A percentile compares a stretch with the other conserved stretches of the same genome.
Conservation (phyloP, 2,797 vertebrate species). For the Arrhamphus sclerolepis region DNA sequence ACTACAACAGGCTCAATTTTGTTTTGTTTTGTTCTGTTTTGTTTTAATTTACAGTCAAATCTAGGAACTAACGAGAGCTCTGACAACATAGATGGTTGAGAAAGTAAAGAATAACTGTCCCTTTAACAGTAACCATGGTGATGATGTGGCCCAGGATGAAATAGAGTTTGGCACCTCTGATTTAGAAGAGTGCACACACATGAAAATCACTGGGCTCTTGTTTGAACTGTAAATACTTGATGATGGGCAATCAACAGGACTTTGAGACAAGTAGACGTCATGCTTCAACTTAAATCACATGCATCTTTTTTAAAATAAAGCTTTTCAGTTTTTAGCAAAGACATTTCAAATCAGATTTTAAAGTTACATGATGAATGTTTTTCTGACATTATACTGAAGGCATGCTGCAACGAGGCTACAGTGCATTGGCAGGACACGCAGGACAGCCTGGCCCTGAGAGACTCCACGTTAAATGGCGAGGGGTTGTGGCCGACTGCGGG, state of each 20-base stretch:
- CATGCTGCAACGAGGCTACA: slow-evolving; percentile 68
- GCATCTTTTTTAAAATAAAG: slow-evolving; percentile 37
- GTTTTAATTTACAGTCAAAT: too few relatives aligned
- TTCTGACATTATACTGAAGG: slow-evolving; percentile 27
- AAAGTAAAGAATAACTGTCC: too few relatives aligned
- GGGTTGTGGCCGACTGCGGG: slow-evolving; percentile 16
- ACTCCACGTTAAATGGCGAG: slow-evolving; percentile 25
- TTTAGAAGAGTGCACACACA: slow-evolving; percentile 26
- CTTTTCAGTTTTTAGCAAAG: neutral
- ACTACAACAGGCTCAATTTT: too few relatives aligned
- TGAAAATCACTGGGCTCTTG: slow-evolving; percentile 17
- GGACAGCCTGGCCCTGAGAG: slow-evolving; percentile 66
- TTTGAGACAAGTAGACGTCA: slow-evolving; percentile 21
- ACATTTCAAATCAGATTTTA: slow-evolving; percentile 12
- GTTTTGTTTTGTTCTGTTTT: too few relatives aligned
- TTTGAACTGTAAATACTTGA: slow-evolving; percentile 26
- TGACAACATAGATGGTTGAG: too few relatives aligned
- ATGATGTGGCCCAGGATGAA: too few relatives aligned
- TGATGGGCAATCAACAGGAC: slow-evolving; percentile 20
- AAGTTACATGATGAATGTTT: slow-evolving; percentile 22
- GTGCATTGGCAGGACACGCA: slow-evolving; percentile 61
- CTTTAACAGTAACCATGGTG: too few relatives aligned
- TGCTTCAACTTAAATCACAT: slow-evolving; percentile 52
- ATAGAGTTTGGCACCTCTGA: too few relatives aligned
- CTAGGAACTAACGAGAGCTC: too few relatives aligned